Evolutionary conservation across 2,888 invertebrate species (phyloP), one percentile per base, ranked within the genome.

Genomic region (Dolomedes plantarius): DNA sequence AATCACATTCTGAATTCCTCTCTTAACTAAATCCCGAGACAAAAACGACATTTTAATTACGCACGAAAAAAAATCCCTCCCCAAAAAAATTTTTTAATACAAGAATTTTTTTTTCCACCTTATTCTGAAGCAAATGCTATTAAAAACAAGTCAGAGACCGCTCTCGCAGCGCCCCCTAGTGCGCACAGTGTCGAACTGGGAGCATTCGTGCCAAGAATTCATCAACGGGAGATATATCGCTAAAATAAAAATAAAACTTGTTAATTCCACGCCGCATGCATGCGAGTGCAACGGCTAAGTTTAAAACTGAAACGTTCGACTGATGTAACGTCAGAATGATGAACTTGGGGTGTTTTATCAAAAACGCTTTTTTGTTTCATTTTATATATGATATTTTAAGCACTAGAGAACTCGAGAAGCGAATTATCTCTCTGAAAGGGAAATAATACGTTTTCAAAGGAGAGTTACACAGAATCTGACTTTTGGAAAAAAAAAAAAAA

Each of bases 201-300:
- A 73, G 13, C 46, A 23, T 71, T 71, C 83, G 83, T 83, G 83
- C 76, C 77, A 77, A 77, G 83, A 83, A 77, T 83, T 72, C 83
- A 83, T 83, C 83, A 77, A 39, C 46, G 64, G 16, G 29, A 68
- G 32, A 27, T 23, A 23, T 28, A 32, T 79, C 41, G 77, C 36
- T 71, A 50, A 77, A 83, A 77, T 72, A 77, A 76, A 76, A 83
- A 80, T 74, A 77, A 73, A 73, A 76, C 75, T 83, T 65, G 71
- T 76, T 83, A 56, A 65, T 72, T 67, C 76, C 27, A 27, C 31
- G 16, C 11, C 28, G 50, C 41, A 56, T 67, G 73, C 36, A 31
- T 32, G 65, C 2, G 6, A 36, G 13, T 16, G 46, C 16, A 16
- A 46, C 46, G 9, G 9, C 46, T 11, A 46, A 46, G 46, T 46